Evolutionary conservation across 2,797 vertebrate species (phyloP).

Genomic region (Manis pentadactyla): DNA sequence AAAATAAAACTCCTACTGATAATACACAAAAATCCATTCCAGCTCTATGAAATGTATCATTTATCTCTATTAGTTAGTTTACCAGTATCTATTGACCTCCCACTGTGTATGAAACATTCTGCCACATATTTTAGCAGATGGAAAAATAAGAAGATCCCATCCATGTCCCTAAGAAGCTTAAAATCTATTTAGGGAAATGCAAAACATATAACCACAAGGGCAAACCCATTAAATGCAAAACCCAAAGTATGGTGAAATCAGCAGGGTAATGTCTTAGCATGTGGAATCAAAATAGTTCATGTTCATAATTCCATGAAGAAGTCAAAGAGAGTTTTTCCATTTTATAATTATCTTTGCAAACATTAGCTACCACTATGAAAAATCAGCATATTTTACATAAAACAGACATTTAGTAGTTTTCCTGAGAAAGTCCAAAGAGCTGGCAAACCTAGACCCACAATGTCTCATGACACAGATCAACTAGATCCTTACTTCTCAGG

Average conservation of each 20-base stretch:
- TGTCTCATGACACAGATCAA: background rate
- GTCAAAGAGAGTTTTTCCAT: background rate
- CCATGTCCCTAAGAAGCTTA: background rate
- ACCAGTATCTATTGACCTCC: constrained; percentile 5
- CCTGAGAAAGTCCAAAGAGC: background rate
- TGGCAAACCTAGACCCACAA: background rate
- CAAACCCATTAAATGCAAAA: background rate
- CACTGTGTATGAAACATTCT: background rate
- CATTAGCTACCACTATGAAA: background rate
- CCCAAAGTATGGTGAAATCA: background rate
- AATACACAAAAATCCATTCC: constrained; percentile 40
- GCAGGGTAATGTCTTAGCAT: background rate
- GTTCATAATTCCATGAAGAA: background rate
- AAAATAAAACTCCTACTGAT: constrained; percentile 60
- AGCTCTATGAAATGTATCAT: background rate
- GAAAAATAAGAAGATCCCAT: constrained; percentile 19
- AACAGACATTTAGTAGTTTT: background rate
- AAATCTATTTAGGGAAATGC: constrained; percentile 19
- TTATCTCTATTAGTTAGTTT: constrained; percentile 50
- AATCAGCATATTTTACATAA: background rate
- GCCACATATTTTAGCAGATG: constrained; percentile 8
- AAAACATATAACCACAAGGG: background rate
- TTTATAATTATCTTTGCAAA: background rate
- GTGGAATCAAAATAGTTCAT: background rate
- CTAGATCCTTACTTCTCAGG: background rate